Percentiles rank a stretch among this genome's conserved stretches.
These are phyloP conservation scores for Agriopis marginaria DNA, from an alignment of 2,888 invertebrate genomes.

Conservation along the genomic window DNA sequence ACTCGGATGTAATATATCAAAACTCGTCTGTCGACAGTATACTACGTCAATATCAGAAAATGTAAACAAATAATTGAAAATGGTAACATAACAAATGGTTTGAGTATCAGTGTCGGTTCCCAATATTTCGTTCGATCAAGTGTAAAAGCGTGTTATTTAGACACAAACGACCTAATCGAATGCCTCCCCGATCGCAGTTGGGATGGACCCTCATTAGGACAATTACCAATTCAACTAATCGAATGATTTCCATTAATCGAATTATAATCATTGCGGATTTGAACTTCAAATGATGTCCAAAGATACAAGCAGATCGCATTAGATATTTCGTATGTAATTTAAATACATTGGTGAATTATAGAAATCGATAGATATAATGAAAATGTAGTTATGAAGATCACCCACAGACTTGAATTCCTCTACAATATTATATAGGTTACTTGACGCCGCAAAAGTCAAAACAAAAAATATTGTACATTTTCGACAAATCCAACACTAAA, in stretches of 20 bases:
- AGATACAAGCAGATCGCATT: conserved; percentile 9
- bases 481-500: conserved; percentile 10
- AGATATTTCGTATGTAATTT: neutral
- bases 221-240: conserved; percentile 42
- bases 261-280: conserved; percentile 33
- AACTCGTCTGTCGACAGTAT: conserved; percentile 12
- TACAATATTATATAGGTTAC: too few species aligned
- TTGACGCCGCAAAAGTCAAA: too few species aligned
- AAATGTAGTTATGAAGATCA: neutral
- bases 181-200: conserved; percentile 20
- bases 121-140: conserved; percentile 46
- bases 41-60: conserved; percentile 30
- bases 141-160: conserved; percentile 51
- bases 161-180: conserved; percentile 43
- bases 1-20: conserved; percentile 7
- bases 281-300: conserved; percentile 39
- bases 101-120: conserved; percentile 34
- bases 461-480: conserved; percentile 7
- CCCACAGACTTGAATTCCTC: too few species aligned
- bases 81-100: conserved; percentile 28
- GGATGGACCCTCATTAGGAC: conserved; percentile 40
- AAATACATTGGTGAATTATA: neutral
- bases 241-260: conserved; percentile 46
- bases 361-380: neutral
- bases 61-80: conserved; percentile 32